Base-by-base conservation (phyloP, 2,888 invertebrate species). In the Venustoraphidia nigricollis region DNA sequence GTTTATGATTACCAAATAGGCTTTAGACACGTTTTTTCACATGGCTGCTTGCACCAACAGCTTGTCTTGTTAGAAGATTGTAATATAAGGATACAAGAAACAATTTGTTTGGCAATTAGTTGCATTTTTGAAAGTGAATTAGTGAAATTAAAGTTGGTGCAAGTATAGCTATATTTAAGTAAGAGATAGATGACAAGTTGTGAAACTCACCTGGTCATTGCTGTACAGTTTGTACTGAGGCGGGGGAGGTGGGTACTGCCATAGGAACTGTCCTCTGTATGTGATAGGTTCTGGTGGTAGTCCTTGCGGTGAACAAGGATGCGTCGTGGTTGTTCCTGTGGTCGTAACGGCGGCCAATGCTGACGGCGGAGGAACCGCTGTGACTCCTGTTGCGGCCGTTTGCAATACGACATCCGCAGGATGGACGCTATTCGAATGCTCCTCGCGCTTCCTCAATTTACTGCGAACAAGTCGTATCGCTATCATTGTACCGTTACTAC, bases 391-490 rank as follows among this genome's bases (percentile, higher is more conserved):
- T 48, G 75, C 68, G 57, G 76, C 71, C 58, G 77, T 76, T 62
- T 73, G 71, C 54, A 79, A 73, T 40, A 73, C 70, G 54, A 80
- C 76, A 62, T 76, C 77, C 56, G 79, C 76, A 51, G 82, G 79
- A 60, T 80, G 82, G 57, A 79, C 79, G 60, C 77, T 75, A 61
- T 80, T 78, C 55, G 78, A 76, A 67, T 79, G 78, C 65, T 86
- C 87, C 69, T 88, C 87, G 59, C 87, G 78, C 72, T 88, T 88
- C 63, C 86, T 77, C 72, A 88, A 77, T 75, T 88, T 88, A 72
- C 86, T 88, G 79, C 86, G 86, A 72, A 88, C 87, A 81, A 88
- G 82, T 72, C 87, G 87, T 68, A 88, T 83, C 68, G 87, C 85
- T 71, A 84, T 83, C 81, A 87, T 79, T 66, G 84, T 84, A 68